A percentile compares a stretch with the other conserved stretches of the same genome.
These are phyloP conservation scores for Cloeon dipterum DNA, from an alignment of 2,888 invertebrate genomes.

Conservation along the genomic window DNA sequence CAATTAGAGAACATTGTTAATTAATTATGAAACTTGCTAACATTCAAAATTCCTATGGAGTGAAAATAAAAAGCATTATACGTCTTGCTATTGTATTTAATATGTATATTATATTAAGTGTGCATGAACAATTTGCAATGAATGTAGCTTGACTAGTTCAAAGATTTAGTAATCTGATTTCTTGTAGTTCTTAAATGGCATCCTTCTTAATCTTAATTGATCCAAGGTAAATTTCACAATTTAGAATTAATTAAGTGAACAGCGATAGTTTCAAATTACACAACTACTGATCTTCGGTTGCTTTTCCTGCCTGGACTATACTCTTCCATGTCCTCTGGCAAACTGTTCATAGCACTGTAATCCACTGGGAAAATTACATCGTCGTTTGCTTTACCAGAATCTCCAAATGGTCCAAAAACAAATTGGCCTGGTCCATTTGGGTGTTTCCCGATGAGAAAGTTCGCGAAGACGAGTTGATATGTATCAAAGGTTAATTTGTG, in stretches of 20 bases:
- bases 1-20: no score
- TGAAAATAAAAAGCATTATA: no score
- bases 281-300: slow-evolving; percentile 44
- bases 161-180: no score
- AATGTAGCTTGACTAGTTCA: no score
- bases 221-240: neutral
- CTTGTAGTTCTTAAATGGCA: neutral
- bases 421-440: slow-evolving; percentile 56
- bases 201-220: neutral
- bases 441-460: slow-evolving; percentile 47
- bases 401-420: slow-evolving; percentile 29
- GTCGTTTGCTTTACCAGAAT: slow-evolving; percentile 10
- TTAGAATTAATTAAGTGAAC: neutral
- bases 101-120: no score
- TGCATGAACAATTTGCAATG: no score
- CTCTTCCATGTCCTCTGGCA: slow-evolving; percentile 42
- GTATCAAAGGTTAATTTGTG: slow-evolving; percentile 38
- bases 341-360: slow-evolving; percentile 48
- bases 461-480: slow-evolving; percentile 48
- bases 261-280: slow-evolving; percentile 22
- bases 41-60: no score
- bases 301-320: slow-evolving; percentile 43
- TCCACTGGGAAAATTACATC: slow-evolving; percentile 43
- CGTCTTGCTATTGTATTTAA: no score
- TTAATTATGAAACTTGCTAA: no score